phyloP scores from a whole-genome alignment of 2,888 invertebrate species.

The Ceriagrion tenellum region DNA sequence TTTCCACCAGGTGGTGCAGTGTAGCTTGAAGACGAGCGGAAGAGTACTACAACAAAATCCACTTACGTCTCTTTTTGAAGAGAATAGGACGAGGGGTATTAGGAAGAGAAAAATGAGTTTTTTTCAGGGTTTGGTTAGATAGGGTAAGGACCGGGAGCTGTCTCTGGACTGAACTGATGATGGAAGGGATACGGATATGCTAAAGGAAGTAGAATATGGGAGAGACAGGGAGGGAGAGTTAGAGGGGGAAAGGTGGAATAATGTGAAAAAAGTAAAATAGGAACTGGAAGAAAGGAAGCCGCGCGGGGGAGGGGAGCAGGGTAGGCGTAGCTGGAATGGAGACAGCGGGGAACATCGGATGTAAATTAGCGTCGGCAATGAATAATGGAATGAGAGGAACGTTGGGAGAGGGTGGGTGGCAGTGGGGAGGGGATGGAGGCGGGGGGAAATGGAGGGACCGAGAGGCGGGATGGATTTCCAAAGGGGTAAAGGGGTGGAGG shows the following conservation, averaged over 20 bases:
- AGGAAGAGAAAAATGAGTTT: neutral
- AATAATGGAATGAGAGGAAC: slow-evolving; percentile 3
- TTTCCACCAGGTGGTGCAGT: neutral
- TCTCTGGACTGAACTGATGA: neutral
- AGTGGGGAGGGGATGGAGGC: neutral
- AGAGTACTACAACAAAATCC: neutral
- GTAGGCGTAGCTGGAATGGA: neutral
- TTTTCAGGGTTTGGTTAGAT: neutral
- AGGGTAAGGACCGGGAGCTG: neutral
- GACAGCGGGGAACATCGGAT: slow-evolving; percentile 16
- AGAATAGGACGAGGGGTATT: neutral
- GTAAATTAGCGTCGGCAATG: slow-evolving; percentile 1
- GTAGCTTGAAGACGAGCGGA: neutral
- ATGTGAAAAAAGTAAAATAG: neutral
- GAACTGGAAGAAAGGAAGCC: neutral
- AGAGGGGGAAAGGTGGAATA: neutral
- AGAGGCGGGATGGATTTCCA: neutral
- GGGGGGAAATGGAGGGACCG: neutral
- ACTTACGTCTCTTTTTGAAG: neutral
- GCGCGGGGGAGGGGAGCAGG: neutral
- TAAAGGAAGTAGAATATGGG: slow-evolving; percentile 1
- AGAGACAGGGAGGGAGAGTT: neutral
- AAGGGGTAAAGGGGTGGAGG: neutral
- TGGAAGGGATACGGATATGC: slow-evolving; percentile 9
- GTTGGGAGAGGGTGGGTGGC: neutral